Evolutionary conservation across 2,797 vertebrate genomes (phyloP), one percentile per base, ranked within the genome.

Genomic region (Pipistrellus pygmaeus): DNA sequence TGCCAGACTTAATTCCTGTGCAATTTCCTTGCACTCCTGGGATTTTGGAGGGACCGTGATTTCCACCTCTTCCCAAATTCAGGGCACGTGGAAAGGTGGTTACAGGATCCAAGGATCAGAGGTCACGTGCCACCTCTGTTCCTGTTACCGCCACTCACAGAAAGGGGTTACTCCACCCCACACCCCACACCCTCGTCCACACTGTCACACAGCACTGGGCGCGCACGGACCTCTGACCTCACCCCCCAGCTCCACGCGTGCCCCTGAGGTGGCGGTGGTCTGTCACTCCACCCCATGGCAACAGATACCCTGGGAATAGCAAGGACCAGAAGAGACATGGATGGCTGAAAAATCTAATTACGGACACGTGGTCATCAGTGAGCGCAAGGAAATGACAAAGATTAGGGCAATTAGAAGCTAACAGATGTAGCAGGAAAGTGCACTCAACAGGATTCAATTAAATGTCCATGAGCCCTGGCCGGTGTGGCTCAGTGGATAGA

Each of bases 371-470:
- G 71, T 68, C 25, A 68, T 80, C 44, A 13, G 27, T 4, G 55
- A 44, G 38, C 32, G 32, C 71, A 44, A 32, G 62, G 17, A 57
- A 21, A 48, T 32, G 62, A 78, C 17, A 35, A 62, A 72, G 32
- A 85, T 55, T 46, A 90, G 69, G 55, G 64, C 62, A 30, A 85
- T 13, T 20, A 77, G 46, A 88, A 84, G 82, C 51, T 32, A 91
- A 91, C 53, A n/a, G 3, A 68, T 38, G 48, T 35, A 73, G 5
- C 46, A 41, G 17, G 41, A 76, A 78, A 35, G 69, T 18, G 27
- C 6, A 55, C 12, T 85, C 21, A 32, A 69, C 32, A 51, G 5
- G 41, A 84, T 23, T 88, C 55, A 81, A 3, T 51, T 76, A 72
- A 84, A 53, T 10, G 57, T 25, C 32, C 38, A 12, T 27, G 25